Base-by-base conservation (phyloP, 2,888 invertebrate genomes). In the Meta bourneti region DNA sequence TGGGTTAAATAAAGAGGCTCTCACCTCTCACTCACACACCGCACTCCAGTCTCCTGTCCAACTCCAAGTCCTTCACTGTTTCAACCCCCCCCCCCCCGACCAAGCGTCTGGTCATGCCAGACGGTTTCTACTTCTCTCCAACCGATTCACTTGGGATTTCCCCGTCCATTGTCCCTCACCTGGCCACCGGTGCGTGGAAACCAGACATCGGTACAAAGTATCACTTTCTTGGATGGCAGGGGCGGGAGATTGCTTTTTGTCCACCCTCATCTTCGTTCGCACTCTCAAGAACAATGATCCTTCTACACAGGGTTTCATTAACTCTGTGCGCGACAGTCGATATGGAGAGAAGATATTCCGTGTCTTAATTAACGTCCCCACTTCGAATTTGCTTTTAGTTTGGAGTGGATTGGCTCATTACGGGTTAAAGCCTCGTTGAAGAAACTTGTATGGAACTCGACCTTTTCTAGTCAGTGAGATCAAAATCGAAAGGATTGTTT, bases 161-260 rank as follows among this genome's bases (percentile, higher is more conserved):
- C 85, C 77, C 85, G 77, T n/a, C 16, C 77, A 86, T 78, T 86
- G 85, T 86, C 84, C 54, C 52, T 7, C 16, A 74, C 74, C 20
- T 19, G 49, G 11, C 51, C 80, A 79, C 79, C 80, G 72, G 79
- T n/a, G 87, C 87, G 87, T 34, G 79, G 54, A 61, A 72, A 54
- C 72, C 79, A 87, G 87, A 87, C 87, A 34, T 7, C 6, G 49
- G 85, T 51, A 87, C 87, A 78, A 71, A 75, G 78, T 86, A 86
- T 70, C 78, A 86, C 70, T 86, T 86, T 86, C 70, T 77, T 70
- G 34, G 16, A 78, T 13, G 71, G n/a, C n/a, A 11, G 20, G 34
- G 6, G 82, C 34, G 34, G 34, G 34, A 34, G 34, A 34, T 34
- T 34, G 34, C 34, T 34, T 34, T 34, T 34, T 34, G 34, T 34